Conservation (phyloP, 2,797 vertebrate genomes). For the Catostomus latipinnis region DNA sequence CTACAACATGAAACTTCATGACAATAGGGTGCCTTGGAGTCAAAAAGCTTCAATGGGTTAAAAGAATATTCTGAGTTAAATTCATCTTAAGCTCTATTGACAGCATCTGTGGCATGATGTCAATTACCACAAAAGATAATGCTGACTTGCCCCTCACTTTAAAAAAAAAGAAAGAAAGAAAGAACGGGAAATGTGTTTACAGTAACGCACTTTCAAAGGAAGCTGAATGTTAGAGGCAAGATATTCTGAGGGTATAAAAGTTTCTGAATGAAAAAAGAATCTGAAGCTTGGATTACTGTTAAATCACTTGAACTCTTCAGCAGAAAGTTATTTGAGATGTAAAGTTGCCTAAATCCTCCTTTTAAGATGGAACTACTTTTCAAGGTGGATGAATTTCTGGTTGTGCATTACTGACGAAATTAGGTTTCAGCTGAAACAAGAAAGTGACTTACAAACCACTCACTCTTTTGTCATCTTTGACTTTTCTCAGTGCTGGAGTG, state of each 20-base stretch:
- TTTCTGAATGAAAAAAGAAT: not conserved
- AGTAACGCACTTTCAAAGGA: not conserved
- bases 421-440: not conserved
- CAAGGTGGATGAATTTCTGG: not conserved
- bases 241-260: not conserved
- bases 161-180: not conserved
- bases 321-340: not conserved
- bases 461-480: constrained; percentile 6
- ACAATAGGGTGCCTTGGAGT: no score
- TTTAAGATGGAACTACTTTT: not conserved
- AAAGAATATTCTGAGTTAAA: not conserved
- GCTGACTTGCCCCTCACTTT: not conserved
- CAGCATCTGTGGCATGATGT: not conserved
- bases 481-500: constrained; percentile 3
- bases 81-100: not conserved
- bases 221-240: not conserved
- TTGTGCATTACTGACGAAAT: not conserved
- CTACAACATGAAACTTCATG: no score
- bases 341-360: not conserved
- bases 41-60: not conserved
- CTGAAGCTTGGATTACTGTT: no score
- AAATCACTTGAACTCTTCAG: no score
- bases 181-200: constrained; percentile 4
- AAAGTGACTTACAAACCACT: constrained; percentile 10
- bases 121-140: constrained; percentile 22